These are phyloP conservation scores for Mobula hypostoma DNA, from an alignment of 2,113 vertebrate genomes.

Conservation along the genomic window DNA sequence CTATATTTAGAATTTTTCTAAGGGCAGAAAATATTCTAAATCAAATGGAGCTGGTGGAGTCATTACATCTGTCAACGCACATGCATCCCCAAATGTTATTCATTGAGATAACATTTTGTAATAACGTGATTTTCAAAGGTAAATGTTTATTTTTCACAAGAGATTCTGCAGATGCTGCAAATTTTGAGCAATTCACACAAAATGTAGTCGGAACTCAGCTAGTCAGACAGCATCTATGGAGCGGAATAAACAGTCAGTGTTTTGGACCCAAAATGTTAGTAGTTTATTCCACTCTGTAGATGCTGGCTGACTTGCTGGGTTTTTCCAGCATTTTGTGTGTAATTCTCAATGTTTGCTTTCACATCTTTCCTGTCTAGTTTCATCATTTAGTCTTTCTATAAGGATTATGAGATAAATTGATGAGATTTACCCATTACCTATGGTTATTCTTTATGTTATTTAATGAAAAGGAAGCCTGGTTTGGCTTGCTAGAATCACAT, in stretches of 20 bases:
- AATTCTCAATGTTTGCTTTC: too few species aligned
- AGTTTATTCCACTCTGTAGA: too few species aligned
- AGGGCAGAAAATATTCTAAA: not conserved
- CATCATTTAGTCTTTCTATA: not conserved
- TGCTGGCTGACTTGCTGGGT: too few species aligned
- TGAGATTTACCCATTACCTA: not conserved
- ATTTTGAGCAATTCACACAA: too few species aligned
- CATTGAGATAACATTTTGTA: not conserved
- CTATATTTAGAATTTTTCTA: not conserved
- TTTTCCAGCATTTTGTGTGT: too few species aligned
- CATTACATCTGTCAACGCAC: not conserved
- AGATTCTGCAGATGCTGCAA: too few species aligned
- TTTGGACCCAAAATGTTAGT: too few species aligned
- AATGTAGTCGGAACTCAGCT: too few species aligned
- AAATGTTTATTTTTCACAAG: not conserved
- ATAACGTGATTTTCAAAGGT: not conserved
- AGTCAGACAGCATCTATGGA: too few species aligned
- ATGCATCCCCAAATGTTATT: not conserved
- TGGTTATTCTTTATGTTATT: not conserved
- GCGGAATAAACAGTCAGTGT: too few species aligned
- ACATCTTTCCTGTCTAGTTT: not conserved
- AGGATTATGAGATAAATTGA: not conserved
- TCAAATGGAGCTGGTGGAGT: not conserved
- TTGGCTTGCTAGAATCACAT: not conserved
- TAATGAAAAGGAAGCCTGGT: not conserved